Base-by-base conservation (phyloP, 2,113 vertebrate species). In the Triplophysa siluroides region DNA sequence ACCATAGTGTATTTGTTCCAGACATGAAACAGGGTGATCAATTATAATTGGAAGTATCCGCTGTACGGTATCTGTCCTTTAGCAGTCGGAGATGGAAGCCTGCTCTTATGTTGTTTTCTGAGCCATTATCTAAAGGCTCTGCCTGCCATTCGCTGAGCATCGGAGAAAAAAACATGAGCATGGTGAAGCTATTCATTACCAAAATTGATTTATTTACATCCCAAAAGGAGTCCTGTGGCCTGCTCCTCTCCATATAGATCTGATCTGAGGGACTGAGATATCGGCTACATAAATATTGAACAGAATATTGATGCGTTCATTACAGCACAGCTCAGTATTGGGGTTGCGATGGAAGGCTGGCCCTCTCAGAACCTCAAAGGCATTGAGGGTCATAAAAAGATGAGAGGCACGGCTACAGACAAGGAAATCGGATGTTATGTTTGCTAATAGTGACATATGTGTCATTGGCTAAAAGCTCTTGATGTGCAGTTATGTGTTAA, bases 211-310 rank as follows among this genome's bases (percentile, higher is more conserved):
- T 86, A 84, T 83, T 78, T 81, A 50, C 65, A 56, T 89, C 86
- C 85, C 85, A 21, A 77, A 68, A 54, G 82, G 81, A 85, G 77
- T 63, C 76, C 83, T 61, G 47, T 64, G 21, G 62, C 78, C 82
- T 58, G 66, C 78, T 78, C 56, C 73, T 78, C 75, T 86, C 74
- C 82, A 76, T 83, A 84, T 84, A 82, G 83, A 87, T 86, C 82
- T 86, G 85, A 85, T 86, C 75, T 71, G 80, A 84, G 75, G 82
- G 47, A 26, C 76, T 72, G 63, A 81, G 83, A 91, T 83, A 87
- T 85, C 74, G 84, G 86, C 88, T 89, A 89, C 88, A 93, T 94
- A 93, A 93, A 94, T 93, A 94, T 92, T 92, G 91, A 94, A 92
- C 90, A 91, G 91, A 91, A 92, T 92, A 91, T 90, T 92, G 92